phyloP scores from a whole-genome alignment of 2,113 vertebrate genomes.

The Butastur rufipennis region DNA sequence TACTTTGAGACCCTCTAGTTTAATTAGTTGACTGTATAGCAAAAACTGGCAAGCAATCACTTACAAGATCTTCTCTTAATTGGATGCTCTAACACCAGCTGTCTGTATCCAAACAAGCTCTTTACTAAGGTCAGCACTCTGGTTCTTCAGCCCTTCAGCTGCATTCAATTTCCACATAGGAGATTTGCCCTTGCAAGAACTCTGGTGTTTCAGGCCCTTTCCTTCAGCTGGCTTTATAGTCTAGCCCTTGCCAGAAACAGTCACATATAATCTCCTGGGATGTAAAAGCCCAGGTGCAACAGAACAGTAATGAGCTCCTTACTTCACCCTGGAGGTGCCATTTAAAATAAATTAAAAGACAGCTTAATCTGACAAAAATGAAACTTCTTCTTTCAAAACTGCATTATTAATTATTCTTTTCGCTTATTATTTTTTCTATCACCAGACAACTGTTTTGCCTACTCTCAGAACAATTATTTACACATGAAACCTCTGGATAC shows the following conservation, averaged over 20 bases:
- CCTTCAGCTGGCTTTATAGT: neutral
- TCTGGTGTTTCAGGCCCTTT: neutral
- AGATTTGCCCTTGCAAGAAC: neutral
- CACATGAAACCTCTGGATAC: neutral
- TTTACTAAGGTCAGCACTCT: neutral
- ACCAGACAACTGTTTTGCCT: neutral
- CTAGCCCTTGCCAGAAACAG: neutral
- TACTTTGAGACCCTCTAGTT: neutral
- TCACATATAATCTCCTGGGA: neutral
- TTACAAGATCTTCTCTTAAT: neutral
- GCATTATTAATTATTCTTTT: neutral
- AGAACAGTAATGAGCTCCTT: neutral
- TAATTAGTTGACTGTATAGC: neutral
- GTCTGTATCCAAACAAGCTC: neutral
- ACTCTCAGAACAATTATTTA: neutral
- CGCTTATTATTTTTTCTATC: neutral
- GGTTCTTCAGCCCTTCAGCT: neutral
- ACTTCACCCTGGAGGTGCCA: neutral
- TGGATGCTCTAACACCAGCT: neutral
- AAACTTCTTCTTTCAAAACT: neutral
- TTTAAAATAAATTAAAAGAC: neutral
- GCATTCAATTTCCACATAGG: fast-evolving
- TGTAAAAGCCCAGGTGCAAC: neutral
- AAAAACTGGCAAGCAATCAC: neutral
- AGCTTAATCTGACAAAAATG: neutral